phyloP scores from a whole-genome alignment of 2,888 invertebrate genomes.

The Macaria liturata region DNA sequence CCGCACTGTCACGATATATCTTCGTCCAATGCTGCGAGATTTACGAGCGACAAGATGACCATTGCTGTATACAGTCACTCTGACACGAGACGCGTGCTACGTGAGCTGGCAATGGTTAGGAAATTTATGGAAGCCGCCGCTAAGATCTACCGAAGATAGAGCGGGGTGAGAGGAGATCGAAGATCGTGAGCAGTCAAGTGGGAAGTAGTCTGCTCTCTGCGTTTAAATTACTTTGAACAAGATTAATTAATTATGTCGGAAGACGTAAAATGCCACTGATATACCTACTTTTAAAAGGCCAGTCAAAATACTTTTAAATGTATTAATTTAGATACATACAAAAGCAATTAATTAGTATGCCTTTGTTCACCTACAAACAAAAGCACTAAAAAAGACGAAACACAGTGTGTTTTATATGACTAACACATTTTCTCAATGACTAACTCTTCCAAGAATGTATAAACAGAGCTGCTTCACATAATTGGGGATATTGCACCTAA shows the following conservation, averaged over 20 bases:
- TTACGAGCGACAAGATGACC: conserved; percentile 60
- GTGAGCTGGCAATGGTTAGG: conserved; percentile 21
- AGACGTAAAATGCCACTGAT: no score
- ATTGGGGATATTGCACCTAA: conserved; percentile 28
- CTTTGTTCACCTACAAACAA: no score
- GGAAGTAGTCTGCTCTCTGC: background rate
- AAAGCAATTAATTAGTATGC: no score
- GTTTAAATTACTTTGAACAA: conserved; percentile 3
- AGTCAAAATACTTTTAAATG: no score
- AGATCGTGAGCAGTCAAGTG: conserved; percentile 7
- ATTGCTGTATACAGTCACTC: conserved; percentile 47
- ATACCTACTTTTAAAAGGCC: no score
- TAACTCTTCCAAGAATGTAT: conserved; percentile 15
- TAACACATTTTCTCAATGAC: conserved; percentile 5
- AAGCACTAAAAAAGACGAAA: no score
- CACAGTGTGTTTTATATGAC: no score
- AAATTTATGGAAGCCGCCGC: conserved; percentile 9
- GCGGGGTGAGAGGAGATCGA: background rate
- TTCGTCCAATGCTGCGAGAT: conserved; percentile 59
- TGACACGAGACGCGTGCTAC: conserved; percentile 14
- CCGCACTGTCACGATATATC: conserved; percentile 59
- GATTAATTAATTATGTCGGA: background rate
- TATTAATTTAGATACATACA: no score
- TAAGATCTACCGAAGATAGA: conserved; percentile 5
- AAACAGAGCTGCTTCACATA: conserved; percentile 7